Conservation (phyloP, 2,888 invertebrate species). For the Hyles lineata region DNA sequence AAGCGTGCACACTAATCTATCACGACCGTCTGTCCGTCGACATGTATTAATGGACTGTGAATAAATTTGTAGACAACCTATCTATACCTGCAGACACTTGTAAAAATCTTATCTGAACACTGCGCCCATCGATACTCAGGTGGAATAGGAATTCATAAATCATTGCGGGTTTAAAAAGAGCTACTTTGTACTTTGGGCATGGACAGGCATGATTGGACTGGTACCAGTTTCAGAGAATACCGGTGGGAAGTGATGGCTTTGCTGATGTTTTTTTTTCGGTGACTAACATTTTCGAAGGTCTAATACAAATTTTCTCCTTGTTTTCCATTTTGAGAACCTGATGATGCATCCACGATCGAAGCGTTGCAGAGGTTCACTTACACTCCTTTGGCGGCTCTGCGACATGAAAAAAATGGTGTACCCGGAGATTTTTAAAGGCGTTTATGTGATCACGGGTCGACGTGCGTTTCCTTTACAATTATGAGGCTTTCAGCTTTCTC, state of each 20-base stretch:
- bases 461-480: conserved; percentile 58
- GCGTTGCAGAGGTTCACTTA: no score
- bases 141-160: conserved; percentile 10
- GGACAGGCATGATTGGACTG: no score
- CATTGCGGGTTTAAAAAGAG: background rate
- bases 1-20: conserved; percentile 66
- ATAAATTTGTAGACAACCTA: conserved; percentile 66
- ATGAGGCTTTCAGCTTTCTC: conserved; percentile 65
- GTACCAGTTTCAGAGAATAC: no score
- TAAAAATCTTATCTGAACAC: conserved; percentile 24
- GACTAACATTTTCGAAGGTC: no score
- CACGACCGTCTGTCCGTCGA: conserved; percentile 62
- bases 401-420: background rate
- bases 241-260: no score
- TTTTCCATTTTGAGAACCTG: no score
- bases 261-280: no score
- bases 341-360: no score
- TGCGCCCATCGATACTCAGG: conserved; percentile 14
- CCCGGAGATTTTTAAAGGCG: conserved; percentile 21
- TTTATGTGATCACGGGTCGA: conserved; percentile 42
- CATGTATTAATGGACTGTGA: conserved; percentile 74
- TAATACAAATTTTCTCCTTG: no score
- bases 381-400: no score
- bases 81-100: conserved; percentile 30
- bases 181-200: no score